Evolutionary conservation across 2,113 vertebrate species (phyloP).

Genomic region (Carassius carassius): DNA sequence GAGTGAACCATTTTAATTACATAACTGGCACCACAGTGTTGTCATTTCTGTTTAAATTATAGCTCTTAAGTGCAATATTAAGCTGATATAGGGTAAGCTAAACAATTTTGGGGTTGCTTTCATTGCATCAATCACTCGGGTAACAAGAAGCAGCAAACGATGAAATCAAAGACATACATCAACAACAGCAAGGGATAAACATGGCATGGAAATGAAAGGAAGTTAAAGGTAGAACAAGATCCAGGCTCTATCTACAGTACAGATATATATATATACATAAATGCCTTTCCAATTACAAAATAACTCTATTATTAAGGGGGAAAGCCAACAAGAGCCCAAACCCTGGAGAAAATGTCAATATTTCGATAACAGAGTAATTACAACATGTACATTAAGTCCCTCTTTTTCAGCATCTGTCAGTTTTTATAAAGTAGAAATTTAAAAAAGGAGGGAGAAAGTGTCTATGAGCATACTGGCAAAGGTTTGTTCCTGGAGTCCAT

Average conservation of each 20-base stretch:
- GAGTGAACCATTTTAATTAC: constrained; percentile 16
- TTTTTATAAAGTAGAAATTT: not conserved
- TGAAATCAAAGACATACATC: not conserved
- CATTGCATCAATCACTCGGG: not conserved
- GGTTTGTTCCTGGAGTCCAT: constrained; percentile 39
- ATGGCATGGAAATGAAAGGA: no score
- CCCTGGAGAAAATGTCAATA: constrained; percentile 46
- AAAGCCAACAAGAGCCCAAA: constrained; percentile 46
- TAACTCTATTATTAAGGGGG: constrained; percentile 35
- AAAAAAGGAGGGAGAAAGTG: not conserved
- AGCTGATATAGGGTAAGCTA: not conserved
- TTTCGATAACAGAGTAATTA: constrained; percentile 52
- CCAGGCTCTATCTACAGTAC: constrained; percentile 68
- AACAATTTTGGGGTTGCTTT: not conserved
- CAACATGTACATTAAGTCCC: constrained; percentile 56
- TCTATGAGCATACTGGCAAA: constrained; percentile 17
- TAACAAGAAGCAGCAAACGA: not conserved
- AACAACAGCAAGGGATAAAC: not conserved
- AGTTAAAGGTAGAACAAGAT: not conserved
- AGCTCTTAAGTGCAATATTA: not conserved
- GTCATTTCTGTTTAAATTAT: constrained; percentile 14
- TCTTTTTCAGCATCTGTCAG: not conserved
- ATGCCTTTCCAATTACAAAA: constrained; percentile 52
- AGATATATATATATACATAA: constrained; percentile 66
- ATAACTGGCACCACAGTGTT: constrained; percentile 39